Evolutionary conservation across 1,140 invertebrate species (phyloP), one percentile per base, ranked within the genome.

Genomic region (Varroa destructor): DNA sequence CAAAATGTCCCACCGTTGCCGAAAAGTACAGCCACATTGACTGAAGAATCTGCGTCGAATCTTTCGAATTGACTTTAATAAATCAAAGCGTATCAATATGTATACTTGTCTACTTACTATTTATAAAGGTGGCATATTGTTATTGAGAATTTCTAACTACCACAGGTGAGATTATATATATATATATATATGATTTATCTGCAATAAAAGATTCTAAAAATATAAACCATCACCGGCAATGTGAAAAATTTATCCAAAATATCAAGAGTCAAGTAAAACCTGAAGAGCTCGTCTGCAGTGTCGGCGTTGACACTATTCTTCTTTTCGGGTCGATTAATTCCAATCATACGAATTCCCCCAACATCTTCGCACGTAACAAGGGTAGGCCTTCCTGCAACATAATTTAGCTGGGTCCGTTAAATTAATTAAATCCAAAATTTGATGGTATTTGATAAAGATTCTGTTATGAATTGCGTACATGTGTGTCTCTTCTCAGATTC

Each of bases 1-100:
- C 90, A 94, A 79, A 96, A 95, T 75, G 87, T 89, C 4, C 91
- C 91, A 57, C 91, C 82, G 78, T 87, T 84, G 43, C 93, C 93
- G 81, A 93, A 86, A 2, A 96, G 81, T 10, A 96, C 85, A 25
- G 87, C 88, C 8, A 88, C 86, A 74, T 82, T 79, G 3, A 86
- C 82, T 0, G 73, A 73, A 0, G 84, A 76, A 78, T 93, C 88
- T 72, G 85, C 83, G 75, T 94, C 90, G 81, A 94, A 93, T 54
- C 82, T 80, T 74, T 86, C 80, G 57, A 95, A 84, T 0, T 90
- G 89, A 12, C 61, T 67, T 2, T 67, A 43, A 36, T 12, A 67
- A 67, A 67, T 4, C 3, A 67, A 67, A 8, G 12, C 61, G 55
- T 56, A 25, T 25, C 25, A 25, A 51, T 51, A 51, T 3, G 46